phyloP scores from a whole-genome alignment of 2,797 vertebrate genomes.

The Aulostomus chinensis region DNA sequence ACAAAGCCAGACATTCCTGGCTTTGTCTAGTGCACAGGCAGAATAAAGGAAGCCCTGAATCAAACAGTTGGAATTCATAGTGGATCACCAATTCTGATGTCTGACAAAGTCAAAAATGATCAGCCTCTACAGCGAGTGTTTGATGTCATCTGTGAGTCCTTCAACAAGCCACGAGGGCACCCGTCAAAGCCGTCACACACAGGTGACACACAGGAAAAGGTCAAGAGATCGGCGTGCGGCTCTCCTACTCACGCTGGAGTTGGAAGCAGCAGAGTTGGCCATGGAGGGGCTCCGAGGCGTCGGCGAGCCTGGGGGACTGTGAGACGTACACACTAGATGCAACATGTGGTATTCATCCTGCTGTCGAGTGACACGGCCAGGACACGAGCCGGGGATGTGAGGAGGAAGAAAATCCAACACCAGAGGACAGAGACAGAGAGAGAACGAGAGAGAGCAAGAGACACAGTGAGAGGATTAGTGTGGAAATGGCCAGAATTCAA shows the following conservation, averaged over 20 bases:
- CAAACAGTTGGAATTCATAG: too few relatives aligned
- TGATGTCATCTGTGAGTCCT: too few relatives aligned
- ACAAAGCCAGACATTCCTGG: too few relatives aligned
- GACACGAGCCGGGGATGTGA: not conserved
- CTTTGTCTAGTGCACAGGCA: too few relatives aligned
- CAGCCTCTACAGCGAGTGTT: too few relatives aligned
- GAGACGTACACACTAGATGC: conserved; percentile 92
- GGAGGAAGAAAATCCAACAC: too few relatives aligned
- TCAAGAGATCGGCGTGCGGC: too few relatives aligned
- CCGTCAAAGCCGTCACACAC: not conserved
- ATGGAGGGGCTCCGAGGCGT: conserved; percentile 71
- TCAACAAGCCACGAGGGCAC: too few relatives aligned
- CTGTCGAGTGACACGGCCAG: conserved; percentile 64
- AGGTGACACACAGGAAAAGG: not conserved
- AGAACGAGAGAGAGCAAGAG: not conserved
- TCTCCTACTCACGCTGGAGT: conserved; percentile 81
- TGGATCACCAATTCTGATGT: too few relatives aligned
- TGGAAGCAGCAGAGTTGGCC: conserved; percentile 56
- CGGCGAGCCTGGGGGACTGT: conserved; percentile 88
- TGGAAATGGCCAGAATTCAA: conserved; percentile 43
- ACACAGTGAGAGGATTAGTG: conserved; percentile 25
- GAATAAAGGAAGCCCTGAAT: too few relatives aligned
- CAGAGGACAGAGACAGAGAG: too few relatives aligned
- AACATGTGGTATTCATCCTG: conserved; percentile 98
- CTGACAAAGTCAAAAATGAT: too few relatives aligned